Evolutionary conservation across 2,797 vertebrate species (phyloP).

Genomic region (Prionace glauca): DNA sequence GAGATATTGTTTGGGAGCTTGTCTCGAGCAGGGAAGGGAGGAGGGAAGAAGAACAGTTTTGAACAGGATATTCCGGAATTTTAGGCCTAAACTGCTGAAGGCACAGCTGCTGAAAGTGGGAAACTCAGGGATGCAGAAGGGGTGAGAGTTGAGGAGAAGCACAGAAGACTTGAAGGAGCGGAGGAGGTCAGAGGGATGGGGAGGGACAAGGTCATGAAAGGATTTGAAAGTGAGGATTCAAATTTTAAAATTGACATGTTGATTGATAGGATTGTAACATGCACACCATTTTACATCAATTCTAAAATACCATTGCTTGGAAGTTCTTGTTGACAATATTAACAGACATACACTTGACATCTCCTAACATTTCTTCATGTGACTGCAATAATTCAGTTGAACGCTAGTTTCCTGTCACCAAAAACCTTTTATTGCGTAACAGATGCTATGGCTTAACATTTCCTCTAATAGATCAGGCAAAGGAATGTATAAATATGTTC

Average conservation of each 20-base stretch:
- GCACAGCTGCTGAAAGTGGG: not conserved
- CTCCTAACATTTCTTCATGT: not conserved
- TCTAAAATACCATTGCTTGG: not conserved
- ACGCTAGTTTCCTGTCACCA: too few relatives aligned
- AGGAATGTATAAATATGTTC: not conserved
- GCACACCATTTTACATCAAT: not conserved
- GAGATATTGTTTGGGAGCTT: not conserved
- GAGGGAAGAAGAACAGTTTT: not conserved
- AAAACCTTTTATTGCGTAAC: not conserved
- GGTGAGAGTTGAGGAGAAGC: not conserved
- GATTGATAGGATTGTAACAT: not conserved
- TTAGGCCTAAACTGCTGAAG: not conserved
- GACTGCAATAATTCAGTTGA: too few relatives aligned
- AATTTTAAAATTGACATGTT: not conserved
- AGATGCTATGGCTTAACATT: not conserved
- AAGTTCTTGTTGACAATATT: not conserved
- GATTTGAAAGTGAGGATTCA: not conserved
- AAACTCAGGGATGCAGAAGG: not conserved
- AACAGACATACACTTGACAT: not conserved
- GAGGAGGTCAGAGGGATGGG: not conserved
- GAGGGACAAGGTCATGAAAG: not conserved
- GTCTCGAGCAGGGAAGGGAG: not conserved
- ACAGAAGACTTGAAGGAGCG: not conserved
- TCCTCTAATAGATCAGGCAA: not conserved
- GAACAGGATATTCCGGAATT: not conserved